These are phyloP conservation scores for Conopomorpha cramerella DNA, from an alignment of 1,140 invertebrate species.

Conservation along the genomic window DNA sequence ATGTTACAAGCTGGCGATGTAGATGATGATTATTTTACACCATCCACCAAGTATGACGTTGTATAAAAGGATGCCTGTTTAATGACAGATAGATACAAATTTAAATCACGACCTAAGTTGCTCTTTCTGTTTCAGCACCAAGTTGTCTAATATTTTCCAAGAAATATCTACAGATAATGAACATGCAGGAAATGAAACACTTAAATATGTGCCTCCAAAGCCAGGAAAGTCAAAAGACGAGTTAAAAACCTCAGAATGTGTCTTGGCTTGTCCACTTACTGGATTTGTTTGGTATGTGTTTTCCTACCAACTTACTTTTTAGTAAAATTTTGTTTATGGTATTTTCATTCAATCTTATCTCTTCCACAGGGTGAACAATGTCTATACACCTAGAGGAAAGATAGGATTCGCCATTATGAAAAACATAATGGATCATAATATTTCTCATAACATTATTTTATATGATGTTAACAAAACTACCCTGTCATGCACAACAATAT, in stretches of 20 bases:
- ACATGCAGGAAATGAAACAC: too few species aligned
- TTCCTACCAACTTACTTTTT: conserved; percentile 2
- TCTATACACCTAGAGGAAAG: conserved; percentile 27
- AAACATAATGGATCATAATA: conserved; percentile 17
- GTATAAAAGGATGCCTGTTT: too few species aligned
- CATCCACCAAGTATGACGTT: conserved; percentile 32
- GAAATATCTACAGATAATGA: too few species aligned
- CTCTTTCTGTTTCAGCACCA: too few species aligned
- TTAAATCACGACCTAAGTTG: too few species aligned
- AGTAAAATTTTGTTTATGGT: not conserved
- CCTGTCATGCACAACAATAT: conserved; percentile 26
- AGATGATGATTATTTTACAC: conserved; percentile 43
- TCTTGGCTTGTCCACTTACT: conserved; percentile 26
- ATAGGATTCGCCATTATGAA: conserved; percentile 39
- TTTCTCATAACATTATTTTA: conserved; percentile 32
- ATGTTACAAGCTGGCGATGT: conserved; percentile 44
- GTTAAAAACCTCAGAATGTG: conserved; percentile 19
- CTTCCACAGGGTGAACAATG: conserved; percentile 27
- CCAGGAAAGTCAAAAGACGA: conserved; percentile 12
- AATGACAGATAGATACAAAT: too few species aligned
- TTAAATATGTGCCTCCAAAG: conserved; percentile 33
- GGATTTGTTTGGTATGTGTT: conserved; percentile 38
- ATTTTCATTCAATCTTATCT: too few species aligned
- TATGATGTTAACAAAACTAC: conserved; percentile 42
- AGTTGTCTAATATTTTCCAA: too few species aligned